phyloP scores from a whole-genome alignment of 2,797 vertebrate genomes.

The Hipposideros larvatus region DNA sequence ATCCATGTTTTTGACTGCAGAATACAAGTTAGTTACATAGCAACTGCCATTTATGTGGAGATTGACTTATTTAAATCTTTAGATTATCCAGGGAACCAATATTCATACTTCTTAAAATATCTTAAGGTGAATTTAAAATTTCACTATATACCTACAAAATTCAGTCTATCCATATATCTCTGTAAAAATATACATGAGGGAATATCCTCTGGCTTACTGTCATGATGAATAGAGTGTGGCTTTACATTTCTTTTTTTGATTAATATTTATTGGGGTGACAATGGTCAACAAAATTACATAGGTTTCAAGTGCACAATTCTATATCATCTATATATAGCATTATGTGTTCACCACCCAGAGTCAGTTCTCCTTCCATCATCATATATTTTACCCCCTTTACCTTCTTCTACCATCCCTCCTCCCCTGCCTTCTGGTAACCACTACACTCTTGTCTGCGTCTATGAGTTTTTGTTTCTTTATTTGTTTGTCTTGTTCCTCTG shows the following conservation, averaged over 20 bases:
- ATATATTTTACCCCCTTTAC: no score
- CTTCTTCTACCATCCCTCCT: no score
- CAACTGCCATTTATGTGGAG: background rate
- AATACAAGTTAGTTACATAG: conserved; percentile 36
- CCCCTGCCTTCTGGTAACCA: no score
- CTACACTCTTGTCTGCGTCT: no score
- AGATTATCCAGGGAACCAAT: background rate
- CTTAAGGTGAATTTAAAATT: conserved; percentile 50
- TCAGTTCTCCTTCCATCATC: no score
- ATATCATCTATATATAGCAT: no score
- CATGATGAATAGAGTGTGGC: background rate
- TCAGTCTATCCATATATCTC: conserved; percentile 27
- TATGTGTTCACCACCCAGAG: no score
- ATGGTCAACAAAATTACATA: no score
- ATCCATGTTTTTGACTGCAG: conserved; percentile 15
- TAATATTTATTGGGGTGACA: no score
- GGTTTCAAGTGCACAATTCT: no score
- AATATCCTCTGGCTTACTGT: conserved; percentile 1
- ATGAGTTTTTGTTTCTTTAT: no score
- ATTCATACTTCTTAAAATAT: conserved; percentile 33
- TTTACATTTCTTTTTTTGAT: background rate
- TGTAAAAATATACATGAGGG: conserved; percentile 26
- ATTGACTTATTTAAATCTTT: conserved; percentile 20
- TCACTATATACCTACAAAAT: background rate
- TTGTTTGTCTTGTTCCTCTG: no score